These are phyloP conservation scores for Hippocampus abdominalis DNA, from an alignment of 2,113 vertebrate species.

Conservation along the genomic window DNA sequence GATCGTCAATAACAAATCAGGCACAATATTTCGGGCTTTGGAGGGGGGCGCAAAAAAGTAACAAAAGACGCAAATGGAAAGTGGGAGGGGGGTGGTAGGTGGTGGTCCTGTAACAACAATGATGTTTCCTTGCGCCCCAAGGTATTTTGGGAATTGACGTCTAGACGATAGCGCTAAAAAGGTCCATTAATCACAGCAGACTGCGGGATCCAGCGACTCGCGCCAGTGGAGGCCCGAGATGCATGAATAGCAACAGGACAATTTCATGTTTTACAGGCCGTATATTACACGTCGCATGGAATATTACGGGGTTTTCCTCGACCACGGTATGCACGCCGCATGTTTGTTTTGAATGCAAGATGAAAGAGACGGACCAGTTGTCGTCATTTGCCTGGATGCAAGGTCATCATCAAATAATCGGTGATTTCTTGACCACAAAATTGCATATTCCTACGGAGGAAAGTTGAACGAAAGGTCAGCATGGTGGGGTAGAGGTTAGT, in stretches of 20 bases:
- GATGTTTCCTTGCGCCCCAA: conserved; percentile 28
- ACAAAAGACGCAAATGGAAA: conserved; percentile 15
- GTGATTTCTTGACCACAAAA: not conserved
- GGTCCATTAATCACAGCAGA: conserved; percentile 44
- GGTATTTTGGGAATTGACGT: conserved; percentile 57
- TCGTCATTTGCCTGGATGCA: not conserved
- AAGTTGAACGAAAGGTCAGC: not conserved
- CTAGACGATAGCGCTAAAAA: conserved; percentile 51
- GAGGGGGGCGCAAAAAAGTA: conserved; percentile 1
- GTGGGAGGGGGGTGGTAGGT: not conserved
- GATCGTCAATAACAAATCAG: not conserved
- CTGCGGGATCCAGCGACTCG: conserved; percentile 17
- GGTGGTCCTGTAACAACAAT: conserved; percentile 35
- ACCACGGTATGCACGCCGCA: not conserved
- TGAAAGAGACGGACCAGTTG: not conserved
- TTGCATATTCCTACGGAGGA: not conserved
- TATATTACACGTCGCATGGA: conserved; percentile 4
- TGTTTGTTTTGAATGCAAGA: not conserved
- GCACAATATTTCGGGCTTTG: conserved; percentile 6
- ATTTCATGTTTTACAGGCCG: conserved; percentile 5
- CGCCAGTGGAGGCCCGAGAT: conserved; percentile 9
- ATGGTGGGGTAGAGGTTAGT: not conserved
- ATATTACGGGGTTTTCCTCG: not conserved
- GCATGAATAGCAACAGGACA: conserved; percentile 4
- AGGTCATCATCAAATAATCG: not conserved